Base-by-base conservation (phyloP, 2,888 invertebrate species). In the Trachelus troglodyta region DNA sequence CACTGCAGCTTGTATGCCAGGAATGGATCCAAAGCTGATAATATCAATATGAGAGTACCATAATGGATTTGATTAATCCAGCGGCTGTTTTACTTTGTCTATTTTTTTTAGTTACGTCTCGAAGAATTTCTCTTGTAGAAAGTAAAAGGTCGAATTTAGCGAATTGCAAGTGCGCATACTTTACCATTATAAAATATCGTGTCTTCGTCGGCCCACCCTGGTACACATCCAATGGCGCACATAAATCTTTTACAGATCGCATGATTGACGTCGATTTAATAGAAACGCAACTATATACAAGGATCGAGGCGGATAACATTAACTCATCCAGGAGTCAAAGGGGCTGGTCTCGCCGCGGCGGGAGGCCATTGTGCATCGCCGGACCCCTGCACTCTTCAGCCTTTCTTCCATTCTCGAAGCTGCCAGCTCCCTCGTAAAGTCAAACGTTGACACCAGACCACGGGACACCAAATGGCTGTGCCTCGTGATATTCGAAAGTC, bases 221-320 rank as follows among this genome's bases (percentile, higher is more conserved):
- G 9, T 9, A 40, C 0, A 76, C 81, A 79, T 79, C 79, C 81
- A 77, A 82, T 80, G 83, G 81, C 79, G 77, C 79, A 80, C 83
- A 89, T 88, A 86, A 87, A 88, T 87, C 88, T 86, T 80, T 73
- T 75, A 76, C 79, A 68, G 85, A 82, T 84, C 81, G 80, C 78
- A 83, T 89, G 89, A 91, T 90, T 90, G 90, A 90, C 90, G 88
- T 86, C 86, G 86, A 87, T 90, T 91, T 90, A 90, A 90, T 90
- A 90, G 89, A 90, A 90, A 90, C 84, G 85, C 89, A 90, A 89
- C 86, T 85, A 88, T 82, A 85, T 77, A 76, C 76, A 83, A 82
- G 86, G 84, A 88, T 85, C 86, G 86, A 84, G 84, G 83, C 84
- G 85, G 86, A 89, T 87, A 89, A 88, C 89, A 89, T 89, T 90